phyloP scores from a whole-genome alignment of 2,113 vertebrate species.

The Leptodactylus fuscus region DNA sequence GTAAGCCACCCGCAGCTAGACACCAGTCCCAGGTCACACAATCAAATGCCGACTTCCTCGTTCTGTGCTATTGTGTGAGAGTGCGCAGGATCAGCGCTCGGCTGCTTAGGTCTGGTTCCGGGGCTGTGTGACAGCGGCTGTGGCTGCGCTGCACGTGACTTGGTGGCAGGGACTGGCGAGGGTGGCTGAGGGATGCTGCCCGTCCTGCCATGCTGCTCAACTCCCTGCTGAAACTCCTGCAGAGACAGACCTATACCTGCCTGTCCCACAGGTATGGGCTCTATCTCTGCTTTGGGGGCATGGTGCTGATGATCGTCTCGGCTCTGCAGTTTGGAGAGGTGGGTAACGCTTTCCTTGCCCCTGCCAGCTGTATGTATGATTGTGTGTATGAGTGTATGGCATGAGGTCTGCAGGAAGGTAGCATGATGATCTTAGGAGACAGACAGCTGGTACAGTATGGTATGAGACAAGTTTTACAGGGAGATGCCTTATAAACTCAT shows the following conservation, averaged over 20 bases:
- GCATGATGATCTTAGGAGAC: background rate
- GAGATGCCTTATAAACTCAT: too few relatives aligned
- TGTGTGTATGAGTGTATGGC: background rate
- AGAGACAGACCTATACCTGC: slow-evolving; percentile 96
- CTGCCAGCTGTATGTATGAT: background rate
- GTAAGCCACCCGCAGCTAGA: too few relatives aligned
- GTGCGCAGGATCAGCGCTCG: slow-evolving; percentile 22
- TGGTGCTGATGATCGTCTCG: slow-evolving; percentile 96
- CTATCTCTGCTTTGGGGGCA: slow-evolving; percentile 93
- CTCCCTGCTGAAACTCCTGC: slow-evolving; percentile 87
- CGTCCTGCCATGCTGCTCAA: slow-evolving; percentile 84
- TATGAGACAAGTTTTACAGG: too few relatives aligned
- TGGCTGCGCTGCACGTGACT: slow-evolving; percentile 31
- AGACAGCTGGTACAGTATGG: too few relatives aligned
- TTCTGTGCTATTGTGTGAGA: background rate
- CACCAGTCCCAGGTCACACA: background rate
- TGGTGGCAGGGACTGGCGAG: slow-evolving; percentile 37
- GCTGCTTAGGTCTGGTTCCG: slow-evolving; percentile 60
- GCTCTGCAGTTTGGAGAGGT: slow-evolving; percentile 98
- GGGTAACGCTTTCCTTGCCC: slow-evolving; percentile 61
- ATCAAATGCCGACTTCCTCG: background rate
- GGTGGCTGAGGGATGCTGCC: slow-evolving; percentile 56
- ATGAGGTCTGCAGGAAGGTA: background rate
- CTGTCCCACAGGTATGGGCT: slow-evolving; percentile 95
- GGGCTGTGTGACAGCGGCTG: slow-evolving; percentile 62